Evolutionary conservation across 92 coral and sea anemone genomes (phyloP).

Genomic region (Epizoanthus stellaris): DNA sequence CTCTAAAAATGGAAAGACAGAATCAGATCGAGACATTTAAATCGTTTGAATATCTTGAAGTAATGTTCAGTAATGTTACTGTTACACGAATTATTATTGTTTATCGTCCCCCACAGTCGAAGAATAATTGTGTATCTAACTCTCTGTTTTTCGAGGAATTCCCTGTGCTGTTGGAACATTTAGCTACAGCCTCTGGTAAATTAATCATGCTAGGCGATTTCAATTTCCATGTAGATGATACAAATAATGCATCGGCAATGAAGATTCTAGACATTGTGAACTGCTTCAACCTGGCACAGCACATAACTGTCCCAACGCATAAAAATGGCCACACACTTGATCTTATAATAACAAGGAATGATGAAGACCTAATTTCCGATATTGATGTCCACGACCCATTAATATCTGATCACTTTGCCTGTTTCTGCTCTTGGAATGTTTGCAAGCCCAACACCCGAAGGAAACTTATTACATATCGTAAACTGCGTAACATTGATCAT

Average conservation of each 20-base stretch:
- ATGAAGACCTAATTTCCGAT: conserved; percentile 13
- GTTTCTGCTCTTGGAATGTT: conserved; percentile 23
- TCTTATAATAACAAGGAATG: conserved; percentile 37
- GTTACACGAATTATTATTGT: conserved; percentile 50
- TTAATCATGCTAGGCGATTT: conserved; percentile 54
- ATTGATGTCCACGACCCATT: conserved; percentile 32
- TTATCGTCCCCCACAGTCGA: conserved; percentile 61
- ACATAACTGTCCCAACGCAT: conserved; percentile 22
- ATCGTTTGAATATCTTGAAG: conserved; percentile 37
- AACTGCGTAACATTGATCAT: conserved; percentile 31
- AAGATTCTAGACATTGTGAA: conserved; percentile 14
- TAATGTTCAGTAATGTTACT: conserved; percentile 7
- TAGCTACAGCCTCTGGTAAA: conserved; percentile 33
- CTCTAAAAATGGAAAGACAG: conserved; percentile 1
- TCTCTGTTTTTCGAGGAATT: conserved; percentile 61
- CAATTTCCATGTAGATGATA: conserved; percentile 55
- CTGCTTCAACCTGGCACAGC: conserved; percentile 33
- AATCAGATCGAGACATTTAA: background rate
- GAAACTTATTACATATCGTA: conserved; percentile 12
- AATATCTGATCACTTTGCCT: conserved; percentile 38
- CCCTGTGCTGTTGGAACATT: conserved; percentile 53
- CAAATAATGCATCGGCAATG: conserved; percentile 3
- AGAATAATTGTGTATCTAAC: conserved; percentile 39
- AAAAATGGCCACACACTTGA: conserved; percentile 19
- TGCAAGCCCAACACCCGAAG: conserved; percentile 20